Conservation (phyloP, 35 echinoderm and acorn worm species). For the Eucidaris tribuloides region DNA sequence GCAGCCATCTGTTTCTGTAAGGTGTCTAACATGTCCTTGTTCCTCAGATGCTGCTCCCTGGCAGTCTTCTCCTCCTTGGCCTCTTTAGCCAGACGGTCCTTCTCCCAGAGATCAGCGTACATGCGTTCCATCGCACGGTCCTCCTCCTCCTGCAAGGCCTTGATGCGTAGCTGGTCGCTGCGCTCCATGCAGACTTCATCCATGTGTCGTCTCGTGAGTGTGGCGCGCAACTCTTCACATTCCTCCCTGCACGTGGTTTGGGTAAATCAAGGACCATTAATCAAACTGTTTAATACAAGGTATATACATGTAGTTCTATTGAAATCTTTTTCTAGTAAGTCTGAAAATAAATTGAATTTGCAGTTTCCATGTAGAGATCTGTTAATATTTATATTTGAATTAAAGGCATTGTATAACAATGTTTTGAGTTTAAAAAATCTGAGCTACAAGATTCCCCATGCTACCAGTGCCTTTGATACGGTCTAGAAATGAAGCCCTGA, state of each 20-base stretch:
- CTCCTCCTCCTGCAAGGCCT: slow-evolving; percentile 54
- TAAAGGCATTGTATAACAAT: too few species aligned
- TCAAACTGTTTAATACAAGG: too few species aligned
- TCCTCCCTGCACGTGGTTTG: slow-evolving; percentile 55
- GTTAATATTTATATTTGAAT: too few species aligned
- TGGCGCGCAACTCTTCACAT: slow-evolving; percentile 92
- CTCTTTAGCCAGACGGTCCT: slow-evolving; percentile 87
- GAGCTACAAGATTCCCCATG: too few species aligned
- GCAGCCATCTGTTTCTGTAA: slow-evolving; percentile 85
- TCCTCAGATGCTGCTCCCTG: slow-evolving; percentile 62
- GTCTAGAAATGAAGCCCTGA: too few species aligned
- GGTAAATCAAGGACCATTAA: too few species aligned
- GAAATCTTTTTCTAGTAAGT: too few species aligned
- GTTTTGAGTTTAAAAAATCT: too few species aligned
- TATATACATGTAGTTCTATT: too few species aligned
- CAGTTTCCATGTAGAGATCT: too few species aligned
- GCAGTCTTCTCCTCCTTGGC: slow-evolving; percentile 75
- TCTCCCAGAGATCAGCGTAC: slow-evolving; percentile 91
- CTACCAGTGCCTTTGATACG: too few species aligned
- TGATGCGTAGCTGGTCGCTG: slow-evolving; percentile 75
- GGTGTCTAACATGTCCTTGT: slow-evolving; percentile 81
- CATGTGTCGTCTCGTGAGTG: slow-evolving; percentile 83
- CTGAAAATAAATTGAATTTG: too few species aligned
- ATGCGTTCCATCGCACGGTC: slow-evolving; percentile 51
- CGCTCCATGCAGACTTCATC: slow-evolving; percentile 96